A percentile compares a stretch with the other conserved stretches of the same genome.
Evolutionary conservation across 2,113 vertebrate genomes (phyloP).

Genomic region (Crocuta crocuta): DNA sequence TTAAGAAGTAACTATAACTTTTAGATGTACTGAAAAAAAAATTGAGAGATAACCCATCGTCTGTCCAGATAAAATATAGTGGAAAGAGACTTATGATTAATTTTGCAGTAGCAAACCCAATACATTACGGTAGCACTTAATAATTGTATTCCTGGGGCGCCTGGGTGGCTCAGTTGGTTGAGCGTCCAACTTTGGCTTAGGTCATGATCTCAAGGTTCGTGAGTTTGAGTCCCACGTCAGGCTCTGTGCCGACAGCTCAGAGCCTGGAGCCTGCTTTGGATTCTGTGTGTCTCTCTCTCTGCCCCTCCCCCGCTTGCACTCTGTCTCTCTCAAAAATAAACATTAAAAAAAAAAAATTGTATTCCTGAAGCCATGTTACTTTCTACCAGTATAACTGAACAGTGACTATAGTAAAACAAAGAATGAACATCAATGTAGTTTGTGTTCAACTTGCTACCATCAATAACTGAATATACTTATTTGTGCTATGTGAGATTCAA

Average conservation of each 20-base stretch:
- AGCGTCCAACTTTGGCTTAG: too few relatives aligned
- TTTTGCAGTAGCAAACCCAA: background rate
- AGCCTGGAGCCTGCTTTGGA: too few relatives aligned
- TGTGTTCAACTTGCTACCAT: background rate
- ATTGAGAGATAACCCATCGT: background rate
- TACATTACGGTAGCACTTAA: background rate
- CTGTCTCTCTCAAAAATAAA: too few relatives aligned
- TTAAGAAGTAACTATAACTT: constrained; percentile 53
- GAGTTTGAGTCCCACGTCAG: too few relatives aligned
- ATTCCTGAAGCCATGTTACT: background rate
- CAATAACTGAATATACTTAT: background rate
- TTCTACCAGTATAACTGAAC: background rate
- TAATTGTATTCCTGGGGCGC: background rate
- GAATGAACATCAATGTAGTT: background rate
- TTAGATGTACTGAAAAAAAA: background rate
- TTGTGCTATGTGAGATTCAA: background rate
- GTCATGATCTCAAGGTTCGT: too few relatives aligned
- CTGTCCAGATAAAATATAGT: background rate
- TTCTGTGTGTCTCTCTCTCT: too few relatives aligned
- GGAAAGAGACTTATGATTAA: background rate
- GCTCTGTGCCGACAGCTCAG: too few relatives aligned
- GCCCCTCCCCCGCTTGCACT: too few relatives aligned
- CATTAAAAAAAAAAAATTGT: too few relatives aligned
- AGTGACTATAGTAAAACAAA: background rate
- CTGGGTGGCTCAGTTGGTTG: too few relatives aligned